Conservation (phyloP, 2,113 vertebrate species). For the Rhadina sibilatrix region DNA sequence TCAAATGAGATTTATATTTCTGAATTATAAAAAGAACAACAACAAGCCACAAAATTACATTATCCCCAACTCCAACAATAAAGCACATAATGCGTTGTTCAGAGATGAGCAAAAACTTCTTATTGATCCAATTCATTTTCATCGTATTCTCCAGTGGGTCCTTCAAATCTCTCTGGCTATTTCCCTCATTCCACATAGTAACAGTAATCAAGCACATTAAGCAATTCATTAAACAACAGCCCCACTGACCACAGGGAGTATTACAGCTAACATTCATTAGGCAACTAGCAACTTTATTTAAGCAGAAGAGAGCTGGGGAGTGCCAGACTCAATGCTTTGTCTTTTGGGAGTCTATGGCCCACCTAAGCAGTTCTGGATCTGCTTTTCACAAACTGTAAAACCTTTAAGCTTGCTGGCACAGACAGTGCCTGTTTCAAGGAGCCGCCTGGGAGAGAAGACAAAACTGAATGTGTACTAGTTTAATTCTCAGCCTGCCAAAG, state of each 20-base stretch:
- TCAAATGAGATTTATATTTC: constrained; percentile 82
- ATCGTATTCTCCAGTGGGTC: constrained; percentile 84
- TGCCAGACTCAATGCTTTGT: constrained; percentile 64
- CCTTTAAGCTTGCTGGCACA: constrained; percentile 21
- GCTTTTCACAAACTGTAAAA: constrained; percentile 49
- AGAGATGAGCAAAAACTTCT: constrained; percentile 79
- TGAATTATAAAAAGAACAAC: constrained; percentile 80
- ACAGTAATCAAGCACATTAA: constrained; percentile 88
- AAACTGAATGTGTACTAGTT: background rate
- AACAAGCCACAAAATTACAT: constrained; percentile 81
- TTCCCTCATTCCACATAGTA: constrained; percentile 81
- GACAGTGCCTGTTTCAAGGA: constrained; percentile 37
- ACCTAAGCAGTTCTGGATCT: constrained; percentile 17
- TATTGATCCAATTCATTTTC: constrained; percentile 87
- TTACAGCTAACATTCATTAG: constrained; percentile 82
- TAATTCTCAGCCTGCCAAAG: constrained; percentile 44
- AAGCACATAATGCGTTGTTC: constrained; percentile 69
- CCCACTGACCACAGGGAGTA: constrained; percentile 82
- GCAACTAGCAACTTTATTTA: constrained; percentile 80
- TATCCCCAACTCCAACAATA: constrained; percentile 72
- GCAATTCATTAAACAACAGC: constrained; percentile 88
- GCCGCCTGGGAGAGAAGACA: background rate
- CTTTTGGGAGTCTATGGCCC: constrained; percentile 23
- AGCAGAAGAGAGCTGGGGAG: constrained; percentile 69
- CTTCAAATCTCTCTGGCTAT: constrained; percentile 82